phyloP scores from a whole-genome alignment of 2,797 vertebrate genomes.

The Microctenopoma stevenorrisi region DNA sequence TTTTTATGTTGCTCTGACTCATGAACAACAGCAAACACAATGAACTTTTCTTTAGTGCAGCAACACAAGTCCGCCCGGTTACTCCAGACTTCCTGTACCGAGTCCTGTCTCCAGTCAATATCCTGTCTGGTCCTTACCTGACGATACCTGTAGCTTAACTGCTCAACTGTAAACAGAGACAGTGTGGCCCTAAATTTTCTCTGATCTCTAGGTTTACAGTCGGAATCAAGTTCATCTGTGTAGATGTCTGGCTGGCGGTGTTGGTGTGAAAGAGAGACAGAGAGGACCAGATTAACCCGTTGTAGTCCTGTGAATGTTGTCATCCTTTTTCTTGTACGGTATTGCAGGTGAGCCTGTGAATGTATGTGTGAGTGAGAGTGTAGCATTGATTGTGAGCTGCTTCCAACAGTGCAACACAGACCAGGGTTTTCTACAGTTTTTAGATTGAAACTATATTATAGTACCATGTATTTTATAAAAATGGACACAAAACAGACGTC shows the following conservation, averaged over 20 bases:
- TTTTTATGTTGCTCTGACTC: conserved; percentile 23
- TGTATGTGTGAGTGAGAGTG: not conserved
- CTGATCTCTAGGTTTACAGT: conserved; percentile 29
- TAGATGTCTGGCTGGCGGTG: conserved; percentile 14
- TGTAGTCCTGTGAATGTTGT: conserved; percentile 43
- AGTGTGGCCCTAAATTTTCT: conserved; percentile 31
- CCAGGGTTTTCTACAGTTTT: conserved; percentile 80
- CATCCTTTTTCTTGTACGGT: conserved; percentile 29
- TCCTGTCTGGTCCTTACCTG: conserved; percentile 13
- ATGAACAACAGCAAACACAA: conserved; percentile 21
- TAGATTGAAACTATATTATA: conserved; percentile 66
- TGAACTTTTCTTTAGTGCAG: conserved; percentile 15
- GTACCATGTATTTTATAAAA: conserved; percentile 71
- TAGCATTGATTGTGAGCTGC: conserved; percentile 23
- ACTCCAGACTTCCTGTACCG: conserved; percentile 13
- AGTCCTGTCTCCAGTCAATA: conserved; percentile 19
- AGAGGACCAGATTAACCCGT: conserved; percentile 2
- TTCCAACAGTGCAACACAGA: conserved; percentile 49
- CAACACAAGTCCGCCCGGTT: not conserved
- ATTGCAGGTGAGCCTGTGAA: conserved; percentile 23
- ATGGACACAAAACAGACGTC: conserved; percentile 58
- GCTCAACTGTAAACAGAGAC: conserved; percentile 39
- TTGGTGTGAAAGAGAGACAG: conserved; percentile 8
- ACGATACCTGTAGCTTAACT: conserved; percentile 37
- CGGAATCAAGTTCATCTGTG: conserved; percentile 32